Conservation (phyloP, 2,888 invertebrate genomes). For the Volucella zonaria region DNA sequence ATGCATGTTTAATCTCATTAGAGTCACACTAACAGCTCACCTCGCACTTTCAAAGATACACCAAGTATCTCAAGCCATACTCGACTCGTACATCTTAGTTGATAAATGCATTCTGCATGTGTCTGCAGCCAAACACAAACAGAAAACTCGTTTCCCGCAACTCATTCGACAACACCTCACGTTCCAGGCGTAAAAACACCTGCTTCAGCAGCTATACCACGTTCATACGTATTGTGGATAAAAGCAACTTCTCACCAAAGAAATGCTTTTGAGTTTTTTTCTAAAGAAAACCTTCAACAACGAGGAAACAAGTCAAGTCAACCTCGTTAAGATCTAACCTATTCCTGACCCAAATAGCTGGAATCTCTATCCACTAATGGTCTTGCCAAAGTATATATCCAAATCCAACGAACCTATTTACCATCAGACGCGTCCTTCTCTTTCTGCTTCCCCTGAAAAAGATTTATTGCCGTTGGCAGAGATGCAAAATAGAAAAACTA, state of each 20-base stretch:
- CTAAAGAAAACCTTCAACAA: conserved; percentile 11
- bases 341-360: conserved; percentile 63
- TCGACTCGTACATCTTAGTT: neutral
- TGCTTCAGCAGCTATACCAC: conserved; percentile 22
- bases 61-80: conserved; percentile 29
- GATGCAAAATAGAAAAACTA: conserved; percentile 28
- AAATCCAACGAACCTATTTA: conserved; percentile 32
- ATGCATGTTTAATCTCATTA: conserved; percentile 38
- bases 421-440: neutral
- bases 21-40: conserved; percentile 34
- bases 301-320: conserved; percentile 37
- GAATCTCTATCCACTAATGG: conserved; percentile 37
- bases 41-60: conserved; percentile 11
- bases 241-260: conserved; percentile 4
- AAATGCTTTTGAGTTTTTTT: neutral
- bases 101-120: conserved; percentile 13
- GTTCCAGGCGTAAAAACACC: conserved; percentile 45
- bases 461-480: conserved; percentile 12
- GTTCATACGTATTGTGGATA: neutral
- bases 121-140: conserved; percentile 10
- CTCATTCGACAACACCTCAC: conserved; percentile 5
- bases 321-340: conserved; percentile 42
- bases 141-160: conserved; percentile 35
- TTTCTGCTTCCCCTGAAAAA: neutral
- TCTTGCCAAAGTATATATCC: conserved; percentile 8